A percentile compares a stretch with the other conserved stretches of the same genome.
phyloP scores from a whole-genome alignment of 2,888 invertebrate species.

The Beris morrisii region DNA sequence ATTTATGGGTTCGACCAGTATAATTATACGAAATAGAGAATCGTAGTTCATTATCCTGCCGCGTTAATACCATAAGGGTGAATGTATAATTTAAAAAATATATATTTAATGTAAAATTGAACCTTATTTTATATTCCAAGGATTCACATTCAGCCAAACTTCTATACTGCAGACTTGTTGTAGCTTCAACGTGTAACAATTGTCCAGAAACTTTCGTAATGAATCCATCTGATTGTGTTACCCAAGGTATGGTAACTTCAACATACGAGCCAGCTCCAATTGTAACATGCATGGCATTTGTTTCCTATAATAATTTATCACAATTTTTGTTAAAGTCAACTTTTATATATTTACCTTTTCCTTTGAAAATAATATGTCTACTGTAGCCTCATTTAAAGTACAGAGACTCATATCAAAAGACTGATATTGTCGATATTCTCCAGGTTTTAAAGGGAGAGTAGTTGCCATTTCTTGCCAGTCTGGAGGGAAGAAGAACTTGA shows the following conservation, averaged over 20 bases:
- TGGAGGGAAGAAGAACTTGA: slow-evolving; percentile 93
- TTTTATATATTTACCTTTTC: slow-evolving; percentile 55
- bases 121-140: slow-evolving; percentile 84
- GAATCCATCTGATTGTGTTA: slow-evolving; percentile 83
- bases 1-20: too few species aligned
- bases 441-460: slow-evolving; percentile 80
- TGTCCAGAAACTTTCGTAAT: slow-evolving; percentile 91
- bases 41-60: too few species aligned
- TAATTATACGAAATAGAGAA: too few species aligned
- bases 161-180: slow-evolving; percentile 91
- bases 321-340: neutral
- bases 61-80: too few species aligned
- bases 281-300: slow-evolving; percentile 95
- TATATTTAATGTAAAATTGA: too few species aligned
- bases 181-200: slow-evolving; percentile 89
- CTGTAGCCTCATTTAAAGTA: slow-evolving; percentile 88
- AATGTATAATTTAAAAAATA: too few species aligned
- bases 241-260: slow-evolving; percentile 96
- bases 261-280: slow-evolving; percentile 94
- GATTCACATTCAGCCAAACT: slow-evolving; percentile 94
- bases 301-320: slow-evolving; percentile 64
- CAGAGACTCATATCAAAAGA: slow-evolving; percentile 91
- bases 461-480: slow-evolving; percentile 79
- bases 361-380: slow-evolving; percentile 96
- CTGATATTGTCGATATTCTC: slow-evolving; percentile 84